Percentiles rank a stretch among this genome's conserved stretches.
Evolutionary conservation across 1,140 invertebrate genomes (phyloP).

Genomic region (Venturia canescens): DNA sequence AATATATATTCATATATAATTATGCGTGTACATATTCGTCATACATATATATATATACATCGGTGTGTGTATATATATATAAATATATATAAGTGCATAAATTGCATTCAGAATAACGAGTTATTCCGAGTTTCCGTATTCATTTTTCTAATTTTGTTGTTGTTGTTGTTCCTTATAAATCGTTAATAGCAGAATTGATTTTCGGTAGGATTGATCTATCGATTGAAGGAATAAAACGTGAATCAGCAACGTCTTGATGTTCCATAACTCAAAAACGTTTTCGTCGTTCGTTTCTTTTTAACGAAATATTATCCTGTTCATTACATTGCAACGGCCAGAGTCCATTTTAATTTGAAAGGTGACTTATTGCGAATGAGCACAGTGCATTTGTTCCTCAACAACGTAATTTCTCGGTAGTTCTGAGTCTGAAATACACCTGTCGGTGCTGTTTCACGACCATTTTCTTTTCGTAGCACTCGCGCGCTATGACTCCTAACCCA

Average conservation of each 20-base stretch:
- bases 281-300: neutral
- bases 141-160: constrained; percentile 10
- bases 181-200: constrained; percentile 51
- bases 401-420: neutral
- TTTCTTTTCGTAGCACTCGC: no score
- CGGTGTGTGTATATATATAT: neutral
- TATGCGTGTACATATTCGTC: neutral
- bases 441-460: no score
- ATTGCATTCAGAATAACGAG: constrained; percentile 46
- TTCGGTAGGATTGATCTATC: constrained; percentile 27
- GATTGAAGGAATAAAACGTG: neutral
- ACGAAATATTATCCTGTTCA: neutral
- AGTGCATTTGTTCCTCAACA: constrained; percentile 27
- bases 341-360: neutral
- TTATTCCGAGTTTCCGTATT: constrained; percentile 36
- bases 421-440: no score
- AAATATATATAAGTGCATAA: constrained; percentile 40
- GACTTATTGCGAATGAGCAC: constrained; percentile 45
- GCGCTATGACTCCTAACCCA: neutral
- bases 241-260: neutral
- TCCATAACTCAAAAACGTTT: neutral
- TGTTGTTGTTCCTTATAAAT: constrained; percentile 41
- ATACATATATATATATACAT: constrained; percentile 11
- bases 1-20: constrained; percentile 45
- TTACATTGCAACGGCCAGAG: constrained; percentile 19